phyloP scores from a whole-genome alignment of 2,113 vertebrate genomes.

The Vidua chalybeata region DNA sequence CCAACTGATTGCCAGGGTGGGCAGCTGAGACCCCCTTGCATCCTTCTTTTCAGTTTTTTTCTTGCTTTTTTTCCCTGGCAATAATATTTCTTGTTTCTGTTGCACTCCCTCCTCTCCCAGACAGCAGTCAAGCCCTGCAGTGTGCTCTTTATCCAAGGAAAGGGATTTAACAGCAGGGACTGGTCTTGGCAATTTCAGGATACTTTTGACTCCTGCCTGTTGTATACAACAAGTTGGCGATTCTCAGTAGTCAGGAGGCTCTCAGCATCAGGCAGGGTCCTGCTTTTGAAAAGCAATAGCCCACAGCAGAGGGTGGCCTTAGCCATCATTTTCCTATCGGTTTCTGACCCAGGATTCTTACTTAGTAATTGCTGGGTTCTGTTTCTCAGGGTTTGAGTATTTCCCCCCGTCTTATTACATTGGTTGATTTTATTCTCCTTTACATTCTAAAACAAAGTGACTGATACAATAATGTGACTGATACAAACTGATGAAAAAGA shows the following conservation, averaged over 20 bases:
- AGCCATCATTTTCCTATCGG: conserved; percentile 39
- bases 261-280: background rate
- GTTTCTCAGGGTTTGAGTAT: conserved; percentile 25
- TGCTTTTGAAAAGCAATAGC: conserved; percentile 45
- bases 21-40: background rate
- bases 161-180: background rate
- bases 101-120: background rate
- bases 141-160: background rate
- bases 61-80: background rate
- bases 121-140: background rate
- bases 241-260: background rate
- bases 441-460: conserved; percentile 68
- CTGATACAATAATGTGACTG: conserved; percentile 64
- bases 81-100: background rate
- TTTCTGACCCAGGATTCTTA: conserved; percentile 58
- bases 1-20: background rate
- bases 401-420: background rate
- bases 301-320: background rate
- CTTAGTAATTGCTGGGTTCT: conserved; percentile 48
- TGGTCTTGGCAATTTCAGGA: background rate
- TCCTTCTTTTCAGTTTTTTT: background rate
- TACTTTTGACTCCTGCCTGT: background rate
- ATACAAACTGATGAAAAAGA: conserved; percentile 68
- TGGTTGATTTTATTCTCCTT: conserved; percentile 44
- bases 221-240: background rate